Base-by-base conservation (phyloP, 1,140 invertebrate genomes). In the Magallana gigas region DNA sequence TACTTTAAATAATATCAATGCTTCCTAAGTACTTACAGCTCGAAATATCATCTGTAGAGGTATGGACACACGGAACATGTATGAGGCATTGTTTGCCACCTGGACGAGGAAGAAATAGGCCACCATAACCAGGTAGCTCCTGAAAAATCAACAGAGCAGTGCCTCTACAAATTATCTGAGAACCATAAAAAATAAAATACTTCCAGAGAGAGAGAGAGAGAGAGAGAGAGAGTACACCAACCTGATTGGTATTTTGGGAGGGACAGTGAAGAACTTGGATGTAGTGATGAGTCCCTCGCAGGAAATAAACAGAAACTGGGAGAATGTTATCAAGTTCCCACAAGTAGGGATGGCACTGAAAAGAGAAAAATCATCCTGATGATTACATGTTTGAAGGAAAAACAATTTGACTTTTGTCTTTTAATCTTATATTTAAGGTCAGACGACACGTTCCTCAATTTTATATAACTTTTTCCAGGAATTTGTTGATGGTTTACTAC, bases 11-110 rank as follows among this genome's bases (percentile, higher is more conserved):
- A 48, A 48, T 48, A 48, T 48, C 36, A 48, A 5, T 48, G 36
- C 36, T 48, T 48, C 36, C 36, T 48, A 48, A 48, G 36, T 90
- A 96, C 97, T 96, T 95, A 98, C 97, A 60, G 99, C 97, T 96
- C 98, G 96, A 94, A 99, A 99, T 94, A 99, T 99, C 97, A 99
- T 99, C 94, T 99, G 99, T 7, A 99, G 95, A 11, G 99, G 98
- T 97, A 99, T 99, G 0, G 99, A 97, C 93, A 99, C 99, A 93
- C 99, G 99, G 92, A 98, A 99, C 93, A 97, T 97, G 91, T 99
- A 98, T 0, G 98, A 98, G 95, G 98, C 98, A 95, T 99, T 99
- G 94, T 99, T 99, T 36, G 97, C 96, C 6, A 99, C 97, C 94
- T 98, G 99, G 5, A 97, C 96, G 4, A 98, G 93, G 94, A 99